A percentile compares a stretch with the other conserved stretches of the same genome.
phyloP scores from a whole-genome alignment of 2,797 vertebrate species.

The Microhierax caerulescens region DNA sequence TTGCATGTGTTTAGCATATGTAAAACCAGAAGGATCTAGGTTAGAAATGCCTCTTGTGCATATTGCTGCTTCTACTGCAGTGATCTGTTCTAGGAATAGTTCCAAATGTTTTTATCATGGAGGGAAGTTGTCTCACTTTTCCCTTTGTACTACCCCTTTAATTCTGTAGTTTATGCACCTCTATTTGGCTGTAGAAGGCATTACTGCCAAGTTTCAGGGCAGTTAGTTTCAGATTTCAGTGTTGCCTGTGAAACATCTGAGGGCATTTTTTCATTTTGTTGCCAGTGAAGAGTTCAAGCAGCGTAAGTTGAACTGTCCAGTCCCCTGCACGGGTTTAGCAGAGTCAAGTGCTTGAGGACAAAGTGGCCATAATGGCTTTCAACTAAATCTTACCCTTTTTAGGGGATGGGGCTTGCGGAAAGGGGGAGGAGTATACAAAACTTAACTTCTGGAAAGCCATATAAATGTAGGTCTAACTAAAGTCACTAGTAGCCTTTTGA shows the following conservation, averaged over 20 bases:
- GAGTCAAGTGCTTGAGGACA: neutral
- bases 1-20: neutral
- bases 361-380: neutral
- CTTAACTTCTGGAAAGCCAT: neutral
- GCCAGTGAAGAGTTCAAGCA: neutral
- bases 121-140: neutral
- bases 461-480: neutral
- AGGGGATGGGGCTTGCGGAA: neutral
- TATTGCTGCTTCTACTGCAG: neutral
- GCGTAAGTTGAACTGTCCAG: neutral
- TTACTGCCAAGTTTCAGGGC: neutral
- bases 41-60: neutral
- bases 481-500: neutral
- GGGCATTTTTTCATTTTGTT: neutral
- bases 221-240: neutral
- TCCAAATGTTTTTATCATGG: neutral
- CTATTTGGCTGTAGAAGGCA: neutral
- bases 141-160: neutral
- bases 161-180: neutral
- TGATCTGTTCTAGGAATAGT: neutral
- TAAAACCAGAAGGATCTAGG: slow-evolving; percentile 3
- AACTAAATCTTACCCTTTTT: neutral
- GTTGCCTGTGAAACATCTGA: neutral
- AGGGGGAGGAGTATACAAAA: neutral
- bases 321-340: neutral